Evolutionary conservation across 37 sponge, comb jelly and placozoan genomes (phyloP).

Genomic region (Oopsacas minuta): DNA sequence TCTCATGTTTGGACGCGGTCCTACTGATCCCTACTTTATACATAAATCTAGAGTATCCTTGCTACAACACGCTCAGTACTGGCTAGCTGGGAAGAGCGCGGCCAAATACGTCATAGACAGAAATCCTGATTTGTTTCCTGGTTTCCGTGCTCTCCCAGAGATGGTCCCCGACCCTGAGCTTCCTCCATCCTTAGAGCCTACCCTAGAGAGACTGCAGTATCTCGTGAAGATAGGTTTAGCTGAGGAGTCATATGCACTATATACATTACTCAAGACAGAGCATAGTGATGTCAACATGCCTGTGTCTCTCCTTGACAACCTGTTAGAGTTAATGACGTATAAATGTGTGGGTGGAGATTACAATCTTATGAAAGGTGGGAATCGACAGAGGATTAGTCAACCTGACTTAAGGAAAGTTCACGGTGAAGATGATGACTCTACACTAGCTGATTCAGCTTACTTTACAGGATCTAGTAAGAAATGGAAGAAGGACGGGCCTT

Average conservation of each 20-base stretch:
- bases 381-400: background rate
- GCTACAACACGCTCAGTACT: constrained; percentile 32
- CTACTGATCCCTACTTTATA: constrained; percentile 25
- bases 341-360: background rate
- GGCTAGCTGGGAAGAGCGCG: constrained; percentile 47
- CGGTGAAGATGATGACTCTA: background rate
- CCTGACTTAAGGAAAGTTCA: background rate
- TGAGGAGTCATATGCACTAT: background rate
- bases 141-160: background rate
- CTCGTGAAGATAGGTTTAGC: background rate
- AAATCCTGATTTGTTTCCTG: constrained; percentile 40
- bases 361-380: background rate
- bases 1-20: constrained; percentile 28
- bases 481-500: background rate
- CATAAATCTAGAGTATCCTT: background rate
- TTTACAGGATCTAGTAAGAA: background rate
- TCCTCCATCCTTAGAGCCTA: background rate
- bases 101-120: constrained; percentile 40
- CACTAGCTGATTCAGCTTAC: background rate
- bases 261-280: background rate
- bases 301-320: background rate
- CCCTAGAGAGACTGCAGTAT: background rate
- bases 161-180: background rate
- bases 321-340: background rate
- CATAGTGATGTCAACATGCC: background rate